Evolutionary conservation across 1,140 invertebrate genomes (phyloP), one percentile per base, ranked within the genome.

Genomic region (Portunus trituberculatus): DNA sequence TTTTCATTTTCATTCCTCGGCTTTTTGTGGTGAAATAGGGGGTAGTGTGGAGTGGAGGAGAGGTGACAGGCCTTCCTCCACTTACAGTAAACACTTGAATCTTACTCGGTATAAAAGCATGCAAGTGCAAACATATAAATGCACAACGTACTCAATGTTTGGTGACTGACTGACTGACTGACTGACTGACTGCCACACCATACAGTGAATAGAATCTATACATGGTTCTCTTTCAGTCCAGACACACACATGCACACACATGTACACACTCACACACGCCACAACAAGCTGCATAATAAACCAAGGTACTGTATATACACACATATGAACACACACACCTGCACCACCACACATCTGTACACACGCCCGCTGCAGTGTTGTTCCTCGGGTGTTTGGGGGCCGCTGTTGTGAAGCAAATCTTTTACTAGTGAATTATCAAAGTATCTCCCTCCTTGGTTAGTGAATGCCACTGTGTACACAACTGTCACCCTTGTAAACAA

Each of bases 301-400:
- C 14, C 45, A 87, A 87, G 28, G 31, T 16, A 46, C 45, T 91
- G 48, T 31, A 92, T 67, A 92, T 67, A 76, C 90, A 92, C 90
- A 76, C 90, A 92, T n/a, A 76, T 39, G 45, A 10, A 76, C 52
- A 92, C 90, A 92, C 52, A 91, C 90, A 91, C 90, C 16, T 59
- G 45, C 46, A 91, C n/a, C n/a, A 3, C 31, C 52, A 91, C 46
- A 91, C 90, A 29, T 39, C 25, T 4, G 59, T 39, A 91, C 46
- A 91, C 52, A 91, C 20, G 20, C 20, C 76, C 76, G 28, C 76
- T 82, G 76, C 4, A 2, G 76, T 25, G 76, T 28, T 20, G 76
- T 20, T 82, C 28, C 20, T 82, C 20, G 20, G 20, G 1, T 28
- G 4, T 28, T 25, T 28, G 20, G 76, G 76, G 28, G 76, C 6